Evolutionary conservation across 2,888 invertebrate genomes (phyloP), one percentile per base, ranked within the genome.

Genomic region (Volucella inanis): DNA sequence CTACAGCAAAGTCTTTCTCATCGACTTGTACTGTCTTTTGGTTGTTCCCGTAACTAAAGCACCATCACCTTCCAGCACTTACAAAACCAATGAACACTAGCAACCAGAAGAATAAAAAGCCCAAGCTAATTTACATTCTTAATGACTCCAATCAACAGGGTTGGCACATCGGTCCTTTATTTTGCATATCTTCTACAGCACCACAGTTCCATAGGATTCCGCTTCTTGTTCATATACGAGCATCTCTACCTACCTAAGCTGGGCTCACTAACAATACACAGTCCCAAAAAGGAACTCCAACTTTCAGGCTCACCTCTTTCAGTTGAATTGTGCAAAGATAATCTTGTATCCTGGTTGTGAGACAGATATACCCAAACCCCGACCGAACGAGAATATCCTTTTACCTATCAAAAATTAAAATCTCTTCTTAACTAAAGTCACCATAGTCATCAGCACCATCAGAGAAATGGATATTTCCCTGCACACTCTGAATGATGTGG

Each of bases 71-170:
- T 31, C 57, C 50, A 49, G 15, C 55, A 59, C 43, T 10, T 43
- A 68, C 15, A 50, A 45, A 61, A 72, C 39, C 68, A 68, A 68
- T 75, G 62, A 57, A 47, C 43, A 49, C n/a, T 47, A 18, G 57
- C 18, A 52, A 59, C 57, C 49, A 49, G 38, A 31, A 65, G 54
- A 75, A 85, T 71, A 72, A 76, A 79, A 76, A 76, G 52, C 62
- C 80, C 76, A 55, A 81, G 50, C 81, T 85, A 85, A 85, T 85
- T 85, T 85, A 85, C 85, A 85, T 85, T 81, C 85, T 81, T 85
- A 85, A 85, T 85, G 85, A 85, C 67, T 72, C 85, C 81, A 81
- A 85, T 85, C 85, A 85, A 85, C 85, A 81, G 80, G 76, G 79
- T 62, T 81, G 76, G 67, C 81, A 80, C 81, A 72, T 55, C 64